phyloP scores from a whole-genome alignment of 2,888 invertebrate genomes.

The Epinotia brunnichana region DNA sequence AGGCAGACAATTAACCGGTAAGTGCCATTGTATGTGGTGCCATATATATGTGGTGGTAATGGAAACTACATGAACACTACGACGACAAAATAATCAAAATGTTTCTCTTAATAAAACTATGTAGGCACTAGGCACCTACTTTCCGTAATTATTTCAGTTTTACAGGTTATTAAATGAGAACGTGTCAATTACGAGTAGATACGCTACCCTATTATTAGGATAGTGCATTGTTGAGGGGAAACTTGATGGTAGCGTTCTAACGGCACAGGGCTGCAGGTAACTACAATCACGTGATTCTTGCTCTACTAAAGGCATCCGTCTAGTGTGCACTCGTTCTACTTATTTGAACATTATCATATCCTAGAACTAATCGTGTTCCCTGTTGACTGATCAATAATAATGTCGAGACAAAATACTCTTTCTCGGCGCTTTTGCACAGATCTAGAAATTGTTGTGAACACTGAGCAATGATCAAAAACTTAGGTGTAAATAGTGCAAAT shows the following conservation, averaged over 20 bases:
- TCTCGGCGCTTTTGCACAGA: not conserved
- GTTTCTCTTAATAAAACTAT: not conserved
- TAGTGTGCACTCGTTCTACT: not conserved
- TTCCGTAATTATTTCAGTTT: not conserved
- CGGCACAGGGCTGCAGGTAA: constrained; percentile 16
- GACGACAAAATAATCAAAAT: not conserved
- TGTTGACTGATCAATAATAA: not conserved
- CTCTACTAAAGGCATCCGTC: not conserved
- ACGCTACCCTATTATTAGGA: constrained; percentile 1
- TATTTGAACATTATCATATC: not conserved
- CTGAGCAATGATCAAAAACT: not conserved
- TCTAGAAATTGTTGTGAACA: not conserved
- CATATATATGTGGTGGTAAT: too few species aligned
- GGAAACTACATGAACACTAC: not conserved
- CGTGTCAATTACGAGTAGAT: not conserved
- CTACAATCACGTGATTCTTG: not conserved
- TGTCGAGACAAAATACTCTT: not conserved
- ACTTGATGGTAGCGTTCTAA: constrained; percentile 18
- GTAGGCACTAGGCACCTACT: not conserved
- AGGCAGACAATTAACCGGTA: too few species aligned
- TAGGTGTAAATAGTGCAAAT: not conserved
- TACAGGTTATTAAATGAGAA: not conserved
- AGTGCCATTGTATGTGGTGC: too few species aligned
- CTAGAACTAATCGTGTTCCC: not conserved
- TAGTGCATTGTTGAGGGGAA: not conserved